Conservation (phyloP, 2,113 vertebrate genomes). For the Oenanthe melanoleuca region DNA sequence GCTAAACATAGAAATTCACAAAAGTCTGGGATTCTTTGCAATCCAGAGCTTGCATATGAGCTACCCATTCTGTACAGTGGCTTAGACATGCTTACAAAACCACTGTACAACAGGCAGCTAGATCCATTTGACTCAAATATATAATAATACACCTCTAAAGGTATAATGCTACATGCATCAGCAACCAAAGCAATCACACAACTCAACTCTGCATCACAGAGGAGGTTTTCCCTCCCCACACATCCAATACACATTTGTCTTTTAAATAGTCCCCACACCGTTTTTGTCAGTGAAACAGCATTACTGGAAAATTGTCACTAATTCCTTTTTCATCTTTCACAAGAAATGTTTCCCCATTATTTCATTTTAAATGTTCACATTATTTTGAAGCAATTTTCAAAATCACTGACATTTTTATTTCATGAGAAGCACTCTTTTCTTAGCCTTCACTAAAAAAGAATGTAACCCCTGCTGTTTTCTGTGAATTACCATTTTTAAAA, state of each 20-base stretch:
- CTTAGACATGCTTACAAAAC: not conserved
- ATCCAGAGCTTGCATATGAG: not conserved
- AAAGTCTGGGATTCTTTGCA: not conserved
- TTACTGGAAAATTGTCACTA: not conserved
- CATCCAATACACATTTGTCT: not conserved
- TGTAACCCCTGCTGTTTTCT: slow-evolving; percentile 4
- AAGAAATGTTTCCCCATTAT: not conserved
- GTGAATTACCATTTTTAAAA: slow-evolving; percentile 41
- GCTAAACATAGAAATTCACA: not conserved
- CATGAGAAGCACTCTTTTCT: not conserved
- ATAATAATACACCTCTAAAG: not conserved
- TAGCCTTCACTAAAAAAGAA: not conserved
- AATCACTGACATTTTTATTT: slow-evolving; percentile 51
- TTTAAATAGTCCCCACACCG: not conserved
- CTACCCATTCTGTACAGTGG: not conserved
- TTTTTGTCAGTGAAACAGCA: slow-evolving; percentile 2
- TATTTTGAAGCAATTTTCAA: slow-evolving; percentile 44
- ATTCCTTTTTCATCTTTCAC: slow-evolving; percentile 15
- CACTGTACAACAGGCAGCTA: not conserved
- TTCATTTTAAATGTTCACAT: slow-evolving; percentile 31
- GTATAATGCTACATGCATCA: not conserved
- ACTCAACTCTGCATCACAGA: not conserved
- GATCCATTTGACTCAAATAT: not conserved
- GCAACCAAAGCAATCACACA: not conserved
- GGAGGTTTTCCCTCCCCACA: not conserved